Conservation (phyloP, 2,113 vertebrate species). For the rabbit (Oryctolagus cuniculus) region DNA sequence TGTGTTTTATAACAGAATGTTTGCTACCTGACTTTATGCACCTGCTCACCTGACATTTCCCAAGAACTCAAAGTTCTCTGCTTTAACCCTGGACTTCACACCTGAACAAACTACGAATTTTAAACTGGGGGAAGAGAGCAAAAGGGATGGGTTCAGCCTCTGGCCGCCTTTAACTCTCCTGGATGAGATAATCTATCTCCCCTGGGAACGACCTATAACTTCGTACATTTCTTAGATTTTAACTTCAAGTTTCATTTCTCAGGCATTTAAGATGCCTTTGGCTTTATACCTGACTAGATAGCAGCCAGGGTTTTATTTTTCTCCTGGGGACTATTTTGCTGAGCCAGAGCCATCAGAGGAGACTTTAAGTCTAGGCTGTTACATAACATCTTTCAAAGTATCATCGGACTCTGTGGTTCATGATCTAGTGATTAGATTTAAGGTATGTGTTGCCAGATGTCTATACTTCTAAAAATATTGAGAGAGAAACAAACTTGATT, state of each 20-base stretch:
- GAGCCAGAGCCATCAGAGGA: neutral
- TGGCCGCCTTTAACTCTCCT: neutral
- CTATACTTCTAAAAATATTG: neutral
- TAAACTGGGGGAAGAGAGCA: neutral
- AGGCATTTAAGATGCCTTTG: constrained; percentile 7
- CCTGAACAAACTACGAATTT: constrained; percentile 22
- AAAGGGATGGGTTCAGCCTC: neutral
- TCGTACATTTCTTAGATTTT: constrained; percentile 46
- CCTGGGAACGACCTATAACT: neutral
- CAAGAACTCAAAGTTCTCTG: constrained; percentile 16
- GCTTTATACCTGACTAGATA: constrained; percentile 10
- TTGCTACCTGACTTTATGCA: neutral
- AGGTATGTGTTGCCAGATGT: neutral
- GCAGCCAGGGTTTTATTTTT: constrained; percentile 47
- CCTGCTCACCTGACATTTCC: constrained; percentile 13
- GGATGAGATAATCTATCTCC: neutral
- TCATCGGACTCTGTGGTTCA: neutral
- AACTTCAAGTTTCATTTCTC: constrained; percentile 46
- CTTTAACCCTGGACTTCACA: neutral
- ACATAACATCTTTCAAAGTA: constrained; percentile 48
- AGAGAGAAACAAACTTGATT: constrained; percentile 34
- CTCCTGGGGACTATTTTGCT: constrained; percentile 38
- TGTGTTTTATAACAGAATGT: neutral
- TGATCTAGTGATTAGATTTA: neutral
- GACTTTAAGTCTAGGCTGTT: constrained; percentile 51